Percentiles rank a stretch among this genome's conserved stretches.
These are phyloP conservation scores for Gisinianus flammeolus DNA, from an alignment of 2,888 invertebrate species.

Conservation along the genomic window DNA sequence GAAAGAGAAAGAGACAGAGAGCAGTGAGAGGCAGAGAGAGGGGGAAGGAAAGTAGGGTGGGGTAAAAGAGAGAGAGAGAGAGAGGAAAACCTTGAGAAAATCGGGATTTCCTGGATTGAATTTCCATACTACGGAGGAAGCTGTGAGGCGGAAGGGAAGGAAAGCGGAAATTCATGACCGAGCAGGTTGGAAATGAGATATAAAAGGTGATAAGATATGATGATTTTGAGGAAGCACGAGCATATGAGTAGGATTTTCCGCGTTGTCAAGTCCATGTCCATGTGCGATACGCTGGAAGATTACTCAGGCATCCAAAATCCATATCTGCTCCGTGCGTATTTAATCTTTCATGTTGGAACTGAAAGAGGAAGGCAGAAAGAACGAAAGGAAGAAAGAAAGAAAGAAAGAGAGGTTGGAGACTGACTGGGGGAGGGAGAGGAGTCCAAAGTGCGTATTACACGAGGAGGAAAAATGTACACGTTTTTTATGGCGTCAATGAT, in stretches of 20 bases:
- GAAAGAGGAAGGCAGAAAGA: too few species aligned
- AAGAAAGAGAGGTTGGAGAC: too few species aligned
- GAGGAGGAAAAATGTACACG: too few species aligned
- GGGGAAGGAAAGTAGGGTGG: background rate
- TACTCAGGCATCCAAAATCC: background rate
- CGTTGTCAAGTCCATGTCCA: background rate
- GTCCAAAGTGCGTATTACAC: too few species aligned
- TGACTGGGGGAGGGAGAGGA: too few species aligned
- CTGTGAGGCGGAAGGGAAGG: background rate
- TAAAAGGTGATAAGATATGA: background rate
- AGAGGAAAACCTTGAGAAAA: background rate
- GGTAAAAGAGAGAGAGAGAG: background rate
- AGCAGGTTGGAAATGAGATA: background rate
- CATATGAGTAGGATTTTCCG: background rate
- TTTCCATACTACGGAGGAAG: background rate
- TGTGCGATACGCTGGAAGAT: background rate
- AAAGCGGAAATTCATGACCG: background rate
- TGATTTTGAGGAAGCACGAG: background rate
- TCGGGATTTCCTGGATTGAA: background rate
- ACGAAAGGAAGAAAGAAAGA: too few species aligned
- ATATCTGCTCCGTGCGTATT: background rate
- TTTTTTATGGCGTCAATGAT: too few species aligned
- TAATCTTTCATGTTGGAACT: too few species aligned
- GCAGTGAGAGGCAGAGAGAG: background rate
- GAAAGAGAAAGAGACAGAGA: background rate